Conservation (phyloP, 1,140 invertebrate genomes). For the Sycobia sp. region DNA sequence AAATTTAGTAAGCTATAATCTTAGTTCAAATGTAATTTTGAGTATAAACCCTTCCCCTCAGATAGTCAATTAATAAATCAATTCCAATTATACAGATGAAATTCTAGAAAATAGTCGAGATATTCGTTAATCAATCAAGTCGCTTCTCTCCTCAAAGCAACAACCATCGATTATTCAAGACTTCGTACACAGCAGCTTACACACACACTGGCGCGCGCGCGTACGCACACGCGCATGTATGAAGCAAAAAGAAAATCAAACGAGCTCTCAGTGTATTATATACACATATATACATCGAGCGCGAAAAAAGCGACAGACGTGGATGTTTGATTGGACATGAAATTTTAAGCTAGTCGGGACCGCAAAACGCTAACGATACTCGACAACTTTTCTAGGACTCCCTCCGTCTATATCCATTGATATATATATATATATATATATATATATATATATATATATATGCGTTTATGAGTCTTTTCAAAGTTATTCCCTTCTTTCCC, state of each 20-base stretch:
- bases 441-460: too few relatives aligned
- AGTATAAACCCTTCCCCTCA: too few relatives aligned
- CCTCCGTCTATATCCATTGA: too few relatives aligned
- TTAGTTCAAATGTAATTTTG: too few relatives aligned
- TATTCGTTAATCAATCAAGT: too few relatives aligned
- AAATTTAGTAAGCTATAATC: too few relatives aligned
- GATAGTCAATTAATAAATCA: too few relatives aligned
- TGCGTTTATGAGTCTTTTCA: background rate
- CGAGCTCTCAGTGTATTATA: background rate
- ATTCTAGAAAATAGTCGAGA: too few relatives aligned
- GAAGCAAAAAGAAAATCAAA: background rate
- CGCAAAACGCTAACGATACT: slow-evolving; percentile 40
- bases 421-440: background rate
- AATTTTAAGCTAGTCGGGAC: slow-evolving; percentile 43
- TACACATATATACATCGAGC: background rate
- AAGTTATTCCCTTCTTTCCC: background rate
- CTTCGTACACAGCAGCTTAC: background rate
- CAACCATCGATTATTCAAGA: slow-evolving; percentile 5
- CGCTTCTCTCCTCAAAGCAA: too few relatives aligned
- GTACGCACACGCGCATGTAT: background rate
- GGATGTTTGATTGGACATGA: slow-evolving; percentile 36
- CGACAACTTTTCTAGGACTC: slow-evolving; percentile 43
- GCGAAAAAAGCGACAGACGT: background rate
- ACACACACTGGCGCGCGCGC: too few relatives aligned
- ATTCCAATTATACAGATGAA: too few relatives aligned